A percentile compares a stretch with the other conserved stretches of the same genome.
These are phyloP conservation scores for Procambarus virginalis DNA, from an alignment of 1,140 invertebrate genomes.

Conservation along the genomic window DNA sequence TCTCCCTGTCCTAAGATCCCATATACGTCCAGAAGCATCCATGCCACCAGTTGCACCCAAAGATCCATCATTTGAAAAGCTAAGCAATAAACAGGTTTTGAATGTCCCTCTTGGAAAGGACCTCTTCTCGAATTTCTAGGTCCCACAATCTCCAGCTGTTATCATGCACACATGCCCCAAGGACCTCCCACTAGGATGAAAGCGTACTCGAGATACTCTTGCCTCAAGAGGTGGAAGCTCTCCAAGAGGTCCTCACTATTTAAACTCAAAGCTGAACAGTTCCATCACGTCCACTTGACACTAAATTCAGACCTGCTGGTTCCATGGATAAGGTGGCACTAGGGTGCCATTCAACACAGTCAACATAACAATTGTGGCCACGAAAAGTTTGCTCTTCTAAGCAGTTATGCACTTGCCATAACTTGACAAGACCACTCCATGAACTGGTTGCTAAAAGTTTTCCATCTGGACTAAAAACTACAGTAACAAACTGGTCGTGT, in stretches of 20 bases:
- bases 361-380: constrained; percentile 92
- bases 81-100: constrained; percentile 95
- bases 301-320: constrained; percentile 83
- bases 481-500: constrained; percentile 92
- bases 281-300: constrained; percentile 94
- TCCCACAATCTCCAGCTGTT: constrained; percentile 98
- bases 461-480: constrained; percentile 91
- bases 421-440: constrained; percentile 91
- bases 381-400: constrained; percentile 83
- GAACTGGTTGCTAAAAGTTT: constrained; percentile 91
- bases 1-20: constrained; percentile 97
- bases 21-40: constrained; percentile 97
- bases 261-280: constrained; percentile 94
- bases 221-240: constrained; percentile 74
- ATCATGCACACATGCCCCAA: constrained; percentile 96
- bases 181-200: constrained; percentile 95
- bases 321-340: constrained; percentile 82
- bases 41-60: constrained; percentile 92
- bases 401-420: constrained; percentile 95
- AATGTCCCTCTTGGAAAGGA: constrained; percentile 98
- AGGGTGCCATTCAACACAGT: constrained; percentile 93
- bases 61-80: constrained; percentile 96
- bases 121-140: constrained; percentile 91
- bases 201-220: constrained; percentile 90
- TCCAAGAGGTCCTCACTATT: constrained; percentile 79